Base-by-base conservation (phyloP, 2,113 vertebrate genomes). In the Osmerus eperlanus region DNA sequence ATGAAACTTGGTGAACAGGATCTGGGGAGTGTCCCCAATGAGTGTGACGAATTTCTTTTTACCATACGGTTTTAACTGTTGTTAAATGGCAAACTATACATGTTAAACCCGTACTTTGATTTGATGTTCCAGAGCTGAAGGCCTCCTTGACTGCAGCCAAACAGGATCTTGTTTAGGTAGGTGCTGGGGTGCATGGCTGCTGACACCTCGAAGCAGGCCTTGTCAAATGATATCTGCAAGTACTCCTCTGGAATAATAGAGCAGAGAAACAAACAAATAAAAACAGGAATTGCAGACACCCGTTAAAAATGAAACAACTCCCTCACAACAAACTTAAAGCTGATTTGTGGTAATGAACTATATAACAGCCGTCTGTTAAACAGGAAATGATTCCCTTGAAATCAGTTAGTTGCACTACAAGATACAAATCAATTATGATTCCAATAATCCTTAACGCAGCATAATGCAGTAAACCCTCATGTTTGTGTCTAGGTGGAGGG, bases 121-220 rank as follows among this genome's bases (percentile, higher is more conserved):
- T 95, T 97, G 78, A 99, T 74, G 90, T 99, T 99, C 97, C 97
- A 99, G 1, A 98, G 92, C 85, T 99, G 97, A 79, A 99, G 84
- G 75, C 90, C 84, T 79, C 97, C 97, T 88, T 98, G 96, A 77
- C 94, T 92, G 83, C 96, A 97, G 8, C 96, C 97, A 74, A 99
- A 89, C 62, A 99, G 92, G 84, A 99, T 91, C 92, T 99, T 99
- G 93, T 99, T 99, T 81, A 99, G 86, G 85, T 98, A 98, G 23
- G 96, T 96, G 89, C 95, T 97, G 5, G 97, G 97, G 74, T 99
- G 97, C 87, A 98, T 91, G 87, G 98, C 68, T 64, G 96, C 92
- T 16, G 95, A 95, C 85, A 96, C 86, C 9, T 91, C 86, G 81
- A 99, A 99, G 74, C 92, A 83, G 18, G 79, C 64, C 36, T 93